phyloP scores from a whole-genome alignment of 2,113 vertebrate genomes.

The Sphyrna mokarran region DNA sequence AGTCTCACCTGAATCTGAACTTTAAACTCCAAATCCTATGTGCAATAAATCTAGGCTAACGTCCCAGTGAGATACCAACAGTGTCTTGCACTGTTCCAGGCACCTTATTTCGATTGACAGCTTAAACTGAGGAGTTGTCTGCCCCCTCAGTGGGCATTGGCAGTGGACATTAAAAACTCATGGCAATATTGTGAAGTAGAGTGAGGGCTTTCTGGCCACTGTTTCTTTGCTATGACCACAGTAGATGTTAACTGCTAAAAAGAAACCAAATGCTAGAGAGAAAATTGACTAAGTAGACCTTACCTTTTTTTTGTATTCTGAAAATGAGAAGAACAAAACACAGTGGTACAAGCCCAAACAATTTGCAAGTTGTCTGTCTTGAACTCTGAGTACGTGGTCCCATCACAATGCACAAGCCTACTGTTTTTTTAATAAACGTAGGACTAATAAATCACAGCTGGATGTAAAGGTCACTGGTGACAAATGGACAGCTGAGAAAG shows the following conservation, averaged over 20 bases:
- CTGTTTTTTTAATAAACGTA: neutral
- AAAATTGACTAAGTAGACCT: too few relatives aligned
- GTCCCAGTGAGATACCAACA: too few relatives aligned
- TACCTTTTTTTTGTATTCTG: too few relatives aligned
- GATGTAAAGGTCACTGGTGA: neutral
- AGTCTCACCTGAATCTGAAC: neutral
- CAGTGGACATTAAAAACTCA: neutral
- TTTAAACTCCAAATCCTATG: neutral
- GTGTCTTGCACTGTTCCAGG: too few relatives aligned
- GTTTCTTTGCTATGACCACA: too few relatives aligned
- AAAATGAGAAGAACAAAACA: neutral
- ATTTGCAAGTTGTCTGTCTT: neutral
- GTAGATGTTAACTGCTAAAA: too few relatives aligned
- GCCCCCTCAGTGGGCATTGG: too few relatives aligned
- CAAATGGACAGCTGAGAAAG: slow-evolving; percentile 6
- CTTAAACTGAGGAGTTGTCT: neutral
- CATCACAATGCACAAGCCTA: neutral
- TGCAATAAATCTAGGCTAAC: neutral
- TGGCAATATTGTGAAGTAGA: neutral
- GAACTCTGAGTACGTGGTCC: neutral
- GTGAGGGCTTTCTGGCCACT: too few relatives aligned
- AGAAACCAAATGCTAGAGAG: too few relatives aligned
- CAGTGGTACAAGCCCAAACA: neutral
- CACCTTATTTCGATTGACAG: neutral
- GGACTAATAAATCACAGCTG: neutral